Base-by-base conservation (phyloP, 2,888 invertebrate species). In the Parascotia fuliginaria region DNA sequence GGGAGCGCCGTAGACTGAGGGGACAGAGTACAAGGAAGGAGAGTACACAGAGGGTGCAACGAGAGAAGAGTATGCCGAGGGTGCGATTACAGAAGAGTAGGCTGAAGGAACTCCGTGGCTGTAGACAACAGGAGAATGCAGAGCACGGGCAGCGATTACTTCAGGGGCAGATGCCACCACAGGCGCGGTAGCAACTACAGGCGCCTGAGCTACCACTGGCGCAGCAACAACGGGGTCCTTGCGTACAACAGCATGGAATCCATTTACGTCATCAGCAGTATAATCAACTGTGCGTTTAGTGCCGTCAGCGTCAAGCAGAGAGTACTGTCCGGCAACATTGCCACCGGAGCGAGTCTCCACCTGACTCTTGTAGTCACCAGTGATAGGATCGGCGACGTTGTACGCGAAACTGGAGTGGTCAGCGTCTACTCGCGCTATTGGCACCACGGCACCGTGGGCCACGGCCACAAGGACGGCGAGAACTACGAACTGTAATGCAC, bases 301-400 rank as follows among this genome's bases (percentile, higher is more conserved):
- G 67, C 93, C 93, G 60, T 93, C 93, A 16, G 93, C 65, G 38
- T 93, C 93, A 15, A 86, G 76, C 39, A 93, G 81, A 28, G 93
- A 93, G 85, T 93, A 93, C 70, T 92, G 92, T 50, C 93, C 93
- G 59, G 82, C 75, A 19, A 93, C 93, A 22, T 76, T 71, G 51
- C 92, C 92, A 9, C 93, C 93, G 37, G 78, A 75, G 59, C 93
- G 90, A 47, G 85, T 83, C 79, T 93, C 93, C 19, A 81, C 80
- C 71, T 93, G 93, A 76, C 87, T 92, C 79, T 93, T 93, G 81
- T 72, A 88, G 83, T 93, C 93, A 11, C 93, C 93, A 57, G 93
- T 93, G 76, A 83, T 79, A 64, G 90, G 86, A 73, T 93, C 93
- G 29, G 93, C 90, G 16, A 93, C 92, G 51, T 91, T 87, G 74